A percentile compares a stretch with the other conserved stretches of the same genome.
Conservation (phyloP, 2,888 invertebrate genomes). For the Lamproptera curius region DNA sequence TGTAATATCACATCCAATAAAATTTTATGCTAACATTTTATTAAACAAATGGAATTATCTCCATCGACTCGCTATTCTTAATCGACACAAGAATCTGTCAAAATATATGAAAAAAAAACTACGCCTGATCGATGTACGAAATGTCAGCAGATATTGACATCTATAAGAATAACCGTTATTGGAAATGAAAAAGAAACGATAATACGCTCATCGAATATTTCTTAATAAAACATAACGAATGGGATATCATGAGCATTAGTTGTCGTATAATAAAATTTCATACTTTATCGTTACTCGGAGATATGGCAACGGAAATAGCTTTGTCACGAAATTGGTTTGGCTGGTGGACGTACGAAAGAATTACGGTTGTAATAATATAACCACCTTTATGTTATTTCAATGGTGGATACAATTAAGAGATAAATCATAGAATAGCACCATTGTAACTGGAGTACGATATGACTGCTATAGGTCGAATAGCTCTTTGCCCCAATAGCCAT, state of each 20-base stretch:
- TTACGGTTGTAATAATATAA: conserved; percentile 54
- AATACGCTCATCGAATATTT: conserved; percentile 1
- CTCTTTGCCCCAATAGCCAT: conserved; percentile 64
- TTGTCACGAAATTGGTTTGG: conserved; percentile 29
- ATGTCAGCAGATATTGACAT: conserved; percentile 7
- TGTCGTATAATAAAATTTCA: conserved; percentile 12
- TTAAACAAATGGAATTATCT: conserved; percentile 19
- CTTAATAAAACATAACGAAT: conserved; percentile 7
- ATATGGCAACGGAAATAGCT: conserved; percentile 21
- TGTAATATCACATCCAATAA: conserved; percentile 3
- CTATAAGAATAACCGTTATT: conserved; percentile 10
- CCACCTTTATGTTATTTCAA: conserved; percentile 53
- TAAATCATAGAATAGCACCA: conserved; percentile 69
- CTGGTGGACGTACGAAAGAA: conserved; percentile 44
- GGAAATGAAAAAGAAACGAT: background rate
- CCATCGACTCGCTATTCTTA: conserved; percentile 9
- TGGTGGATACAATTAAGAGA: conserved; percentile 65
- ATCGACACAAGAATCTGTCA: conserved; percentile 4
- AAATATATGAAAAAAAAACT: background rate
- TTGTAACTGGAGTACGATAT: conserved; percentile 73
- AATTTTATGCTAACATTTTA: conserved; percentile 12
- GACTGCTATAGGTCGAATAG: conserved; percentile 60
- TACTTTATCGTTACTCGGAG: conserved; percentile 8
- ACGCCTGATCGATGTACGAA: background rate
- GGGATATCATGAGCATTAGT: conserved; percentile 5